A percentile compares a stretch with the other conserved stretches of the same genome.
Conservation (phyloP, 2,888 invertebrate species). For the Aethes cnicana region DNA sequence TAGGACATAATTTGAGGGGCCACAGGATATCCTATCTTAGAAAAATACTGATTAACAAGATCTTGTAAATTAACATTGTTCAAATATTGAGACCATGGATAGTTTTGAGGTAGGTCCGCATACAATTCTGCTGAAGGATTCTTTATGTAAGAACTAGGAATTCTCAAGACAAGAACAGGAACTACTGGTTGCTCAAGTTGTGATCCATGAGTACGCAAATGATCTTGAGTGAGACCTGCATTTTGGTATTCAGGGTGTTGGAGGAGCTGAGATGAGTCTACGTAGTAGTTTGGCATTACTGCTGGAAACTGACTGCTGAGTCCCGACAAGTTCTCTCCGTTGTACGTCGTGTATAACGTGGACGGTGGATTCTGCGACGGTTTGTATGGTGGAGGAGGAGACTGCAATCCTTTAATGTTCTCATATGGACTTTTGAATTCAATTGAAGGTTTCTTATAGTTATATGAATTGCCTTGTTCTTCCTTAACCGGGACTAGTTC, state of each 20-base stretch:
- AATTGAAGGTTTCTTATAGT: constrained; percentile 57
- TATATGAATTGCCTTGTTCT: constrained; percentile 54
- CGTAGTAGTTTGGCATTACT: constrained; percentile 75
- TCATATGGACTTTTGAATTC: constrained; percentile 56
- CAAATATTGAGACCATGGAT: constrained; percentile 78
- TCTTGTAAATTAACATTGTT: constrained; percentile 81
- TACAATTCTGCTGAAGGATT: constrained; percentile 79
- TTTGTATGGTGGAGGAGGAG: constrained; percentile 47
- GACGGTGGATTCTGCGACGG: constrained; percentile 44
- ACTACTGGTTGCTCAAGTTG: constrained; percentile 71
- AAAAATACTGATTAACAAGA: constrained; percentile 78
- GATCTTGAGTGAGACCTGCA: constrained; percentile 73
- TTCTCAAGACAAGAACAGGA: constrained; percentile 82
- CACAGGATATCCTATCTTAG: constrained; percentile 66
- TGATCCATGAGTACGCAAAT: constrained; percentile 64
- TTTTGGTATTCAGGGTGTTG: constrained; percentile 75
- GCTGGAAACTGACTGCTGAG: constrained; percentile 71
- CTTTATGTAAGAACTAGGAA: constrained; percentile 80
- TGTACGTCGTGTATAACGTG: constrained; percentile 74
- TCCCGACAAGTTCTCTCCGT: constrained; percentile 70
- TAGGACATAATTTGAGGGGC: constrained; percentile 69
- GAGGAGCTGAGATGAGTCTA: constrained; percentile 68
- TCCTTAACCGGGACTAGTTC: constrained; percentile 68
- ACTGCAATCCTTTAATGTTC: constrained; percentile 46
- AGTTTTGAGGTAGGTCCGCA: constrained; percentile 79